Evolutionary conservation across 2,113 vertebrate genomes (phyloP), one percentile per base, ranked within the genome.

Genomic region (Choloepus hoffmanni): DNA sequence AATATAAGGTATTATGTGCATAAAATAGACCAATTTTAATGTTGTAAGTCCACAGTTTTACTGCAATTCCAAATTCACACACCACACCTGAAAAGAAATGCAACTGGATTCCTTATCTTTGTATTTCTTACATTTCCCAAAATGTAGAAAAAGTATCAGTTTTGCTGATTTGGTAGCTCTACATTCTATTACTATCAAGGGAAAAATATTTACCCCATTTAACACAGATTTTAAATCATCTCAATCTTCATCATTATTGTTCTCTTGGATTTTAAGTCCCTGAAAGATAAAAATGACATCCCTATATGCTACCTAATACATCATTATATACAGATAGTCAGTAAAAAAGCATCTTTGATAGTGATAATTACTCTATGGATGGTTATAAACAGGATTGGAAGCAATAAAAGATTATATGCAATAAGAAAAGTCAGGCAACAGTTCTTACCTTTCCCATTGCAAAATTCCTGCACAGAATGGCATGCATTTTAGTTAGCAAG

Each of bases 401-500:
- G 40, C 50, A 65, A 76, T 40, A 68, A 76, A 88, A 89, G 68
- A 53, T 21, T 26, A 36, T 23, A 62, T 8, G 4, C 28, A 73
- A 43, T 81, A 3, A 48, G 13, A 68, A 68, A 92, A 76, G 26
- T 89, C 45, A 88, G 65, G 16, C 28, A 90, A 68, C 58, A 24
- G 16, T 87, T 30, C 24, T 63, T 84, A 70, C 16, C 13, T 70
- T 65, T 18, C 4, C 24, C 43, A 53, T 45, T 85, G 11, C 9
- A 94, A 67, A 89, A 40, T 60, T 65, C 16, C 43, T 89, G 30
- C 15, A 30, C 26, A 79, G 28, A 92, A 76, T 70, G 53, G 30
- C 97, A 65, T 72, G 24, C n/a, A 81, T 83, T 88, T 88, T 89
- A 85, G 36, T 50, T 50, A 72, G 68, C 2, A 76, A 93, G 92